Evolutionary conservation across 2,113 vertebrate species (phyloP).

Genomic region (Ceyx melanurus): DNA sequence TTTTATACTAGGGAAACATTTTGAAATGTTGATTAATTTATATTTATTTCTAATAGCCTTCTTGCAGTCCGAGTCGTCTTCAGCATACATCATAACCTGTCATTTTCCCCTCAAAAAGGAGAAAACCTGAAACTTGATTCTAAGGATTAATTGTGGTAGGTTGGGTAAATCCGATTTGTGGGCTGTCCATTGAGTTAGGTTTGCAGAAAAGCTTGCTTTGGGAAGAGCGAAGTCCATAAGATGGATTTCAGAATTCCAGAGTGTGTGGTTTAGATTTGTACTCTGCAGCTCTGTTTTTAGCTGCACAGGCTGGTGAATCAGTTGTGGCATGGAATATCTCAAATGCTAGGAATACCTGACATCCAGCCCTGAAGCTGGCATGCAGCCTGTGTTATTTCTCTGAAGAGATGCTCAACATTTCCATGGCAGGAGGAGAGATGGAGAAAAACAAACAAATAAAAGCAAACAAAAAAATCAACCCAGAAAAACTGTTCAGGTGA

Average conservation of each 20-base stretch:
- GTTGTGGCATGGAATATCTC: not conserved
- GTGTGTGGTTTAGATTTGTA: not conserved
- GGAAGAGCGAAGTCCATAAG: not conserved
- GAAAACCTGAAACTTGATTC: not conserved
- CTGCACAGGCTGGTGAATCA: not conserved
- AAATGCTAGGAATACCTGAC: not conserved
- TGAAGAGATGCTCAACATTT: not conserved
- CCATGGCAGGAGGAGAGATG: too few species aligned
- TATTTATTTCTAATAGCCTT: not conserved
- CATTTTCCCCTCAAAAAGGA: not conserved
- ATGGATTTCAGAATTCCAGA: not conserved
- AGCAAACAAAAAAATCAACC: too few species aligned
- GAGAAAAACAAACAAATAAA: not conserved
- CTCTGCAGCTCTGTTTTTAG: not conserved
- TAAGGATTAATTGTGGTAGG: not conserved
- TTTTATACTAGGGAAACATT: not conserved
- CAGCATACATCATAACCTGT: not conserved
- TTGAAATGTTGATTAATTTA: not conserved
- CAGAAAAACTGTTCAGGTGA: not conserved
- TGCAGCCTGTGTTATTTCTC: not conserved
- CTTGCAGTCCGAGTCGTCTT: not conserved
- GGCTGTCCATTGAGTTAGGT: not conserved
- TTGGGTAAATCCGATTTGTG: not conserved
- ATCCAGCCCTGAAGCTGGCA: not conserved
- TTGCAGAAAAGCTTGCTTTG: not conserved